Base-by-base conservation (phyloP, 2,797 vertebrate genomes). In the Lepus townsendii region DNA sequence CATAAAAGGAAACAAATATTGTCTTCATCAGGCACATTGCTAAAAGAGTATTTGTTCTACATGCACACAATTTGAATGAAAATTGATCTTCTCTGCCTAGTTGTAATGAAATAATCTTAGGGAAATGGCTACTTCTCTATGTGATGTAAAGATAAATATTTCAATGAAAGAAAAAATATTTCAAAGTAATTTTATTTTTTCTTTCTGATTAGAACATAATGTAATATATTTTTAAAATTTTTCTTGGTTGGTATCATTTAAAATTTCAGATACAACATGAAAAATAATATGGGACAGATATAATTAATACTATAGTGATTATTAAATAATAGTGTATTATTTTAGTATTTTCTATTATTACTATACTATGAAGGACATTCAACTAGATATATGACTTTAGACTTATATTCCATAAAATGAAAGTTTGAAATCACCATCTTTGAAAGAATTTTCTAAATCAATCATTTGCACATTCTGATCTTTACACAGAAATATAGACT, bases 1-100 rank as follows among this genome's bases (percentile, higher is more conserved):
- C n/a, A 26, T 73, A 63, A 85, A 72, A 79, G 27, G 76, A 69
- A 89, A 75, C 12, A 68, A 96, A 38, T 32, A 82, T 30, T 76
- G 4, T 50, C 30, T 82, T 88, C 10, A 57, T 75, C 63, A 79
- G 62, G 54, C 19, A 83, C 27, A 11, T 32, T 80, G 11, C 27
- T 93, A 60, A 78, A 79, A 91, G 32, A 77, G 14, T 47, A 86
- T 76, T 86, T 82, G 22, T 10, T 71, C n/a, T 69, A 4, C 60
- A 32, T 65, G 13, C 57, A 84, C 17, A 52, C 78, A 85, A 72
- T 92, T 79, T 89, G 24, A 80, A 14, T 87, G 12, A 84, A 72
- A 96, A 6, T 63, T 65, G 5, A 38, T 5, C 57, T 73, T 84
- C 52, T 93, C 10, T 72, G 30, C 22, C 89, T 30, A 75, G 12